Evolutionary conservation across 2,797 vertebrate genomes (phyloP).

Genomic region (Sebastes oblongus): DNA sequence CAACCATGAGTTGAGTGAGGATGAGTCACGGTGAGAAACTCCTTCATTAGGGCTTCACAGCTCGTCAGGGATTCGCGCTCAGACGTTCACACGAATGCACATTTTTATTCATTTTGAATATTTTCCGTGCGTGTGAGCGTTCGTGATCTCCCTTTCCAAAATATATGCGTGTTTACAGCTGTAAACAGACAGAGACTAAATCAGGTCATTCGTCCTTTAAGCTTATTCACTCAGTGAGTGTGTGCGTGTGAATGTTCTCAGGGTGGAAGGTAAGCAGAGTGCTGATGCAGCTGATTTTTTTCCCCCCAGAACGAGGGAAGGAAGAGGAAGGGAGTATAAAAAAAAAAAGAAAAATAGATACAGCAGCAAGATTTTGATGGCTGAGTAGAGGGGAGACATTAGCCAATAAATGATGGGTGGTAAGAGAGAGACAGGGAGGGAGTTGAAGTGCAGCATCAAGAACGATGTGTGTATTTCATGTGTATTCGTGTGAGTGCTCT

Average conservation of each 20-base stretch:
- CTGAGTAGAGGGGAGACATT: constrained; percentile 75
- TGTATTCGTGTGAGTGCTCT: constrained; percentile 6
- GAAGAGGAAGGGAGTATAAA: constrained; percentile 8
- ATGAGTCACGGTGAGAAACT: constrained; percentile 52
- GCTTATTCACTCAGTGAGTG: constrained; percentile 51
- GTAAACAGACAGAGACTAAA: constrained; percentile 73
- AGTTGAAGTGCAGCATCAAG: constrained; percentile 28
- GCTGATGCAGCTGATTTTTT: constrained; percentile 80
- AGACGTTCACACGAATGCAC: background rate
- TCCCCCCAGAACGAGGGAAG: constrained; percentile 50
- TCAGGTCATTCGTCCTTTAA: constrained; percentile 68
- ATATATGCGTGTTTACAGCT: constrained; percentile 52
- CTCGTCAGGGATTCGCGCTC: constrained; percentile 22
- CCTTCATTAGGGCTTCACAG: constrained; percentile 34
- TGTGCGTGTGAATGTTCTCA: constrained; percentile 21
- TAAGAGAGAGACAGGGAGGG: constrained; percentile 40
- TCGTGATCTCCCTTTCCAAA: background rate
- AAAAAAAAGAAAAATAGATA: constrained; percentile 56
- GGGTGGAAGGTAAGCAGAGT: constrained; percentile 62
- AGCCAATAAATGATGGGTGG: constrained; percentile 78
- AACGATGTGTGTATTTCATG: constrained; percentile 39
- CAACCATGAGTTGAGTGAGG: constrained; percentile 10
- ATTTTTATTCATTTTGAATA: constrained; percentile 14
- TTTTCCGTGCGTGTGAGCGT: background rate
- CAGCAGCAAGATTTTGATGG: constrained; percentile 79